A percentile compares a stretch with the other conserved stretches of the same genome.
phyloP scores from a whole-genome alignment of 2,888 invertebrate species.

The Nymphalis urticae region DNA sequence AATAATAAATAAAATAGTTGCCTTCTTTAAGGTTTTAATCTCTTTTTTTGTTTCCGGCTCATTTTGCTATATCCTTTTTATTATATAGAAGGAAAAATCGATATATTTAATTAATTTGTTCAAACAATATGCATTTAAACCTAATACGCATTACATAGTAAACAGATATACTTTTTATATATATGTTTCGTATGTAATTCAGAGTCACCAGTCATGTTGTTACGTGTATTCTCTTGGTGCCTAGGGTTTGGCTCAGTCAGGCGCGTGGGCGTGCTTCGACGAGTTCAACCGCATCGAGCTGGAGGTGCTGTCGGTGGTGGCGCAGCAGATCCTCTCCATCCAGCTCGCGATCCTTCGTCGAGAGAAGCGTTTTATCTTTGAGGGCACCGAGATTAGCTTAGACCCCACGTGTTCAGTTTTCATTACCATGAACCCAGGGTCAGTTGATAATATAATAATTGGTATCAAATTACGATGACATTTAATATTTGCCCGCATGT shows the following conservation, averaged over 20 bases:
- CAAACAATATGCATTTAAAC: too few relatives aligned
- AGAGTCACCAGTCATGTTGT: not conserved
- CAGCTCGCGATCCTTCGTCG: slow-evolving; percentile 91
- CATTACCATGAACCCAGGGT: slow-evolving; percentile 97
- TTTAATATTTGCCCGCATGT: too few relatives aligned
- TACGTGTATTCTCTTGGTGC: not conserved
- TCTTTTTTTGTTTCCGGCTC: too few relatives aligned
- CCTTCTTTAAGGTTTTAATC: too few relatives aligned
- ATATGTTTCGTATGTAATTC: too few relatives aligned
- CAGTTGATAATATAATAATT: slow-evolving; percentile 44
- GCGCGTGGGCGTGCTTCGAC: slow-evolving; percentile 97
- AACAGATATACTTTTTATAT: too few relatives aligned
- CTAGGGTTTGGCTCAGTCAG: slow-evolving; percentile 93
- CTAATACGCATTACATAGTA: too few relatives aligned
- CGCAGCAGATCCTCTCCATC: slow-evolving; percentile 96
- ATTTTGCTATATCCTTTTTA: too few relatives aligned
- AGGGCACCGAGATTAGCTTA: slow-evolving; percentile 93
- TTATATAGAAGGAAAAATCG: too few relatives aligned
- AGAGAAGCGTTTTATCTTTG: slow-evolving; percentile 91
- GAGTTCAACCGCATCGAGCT: slow-evolving; percentile 97
- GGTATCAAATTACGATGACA: too few relatives aligned
- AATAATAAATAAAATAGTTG: too few relatives aligned
- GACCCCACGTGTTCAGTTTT: slow-evolving; percentile 94
- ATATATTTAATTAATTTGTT: too few relatives aligned
- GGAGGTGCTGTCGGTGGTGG: slow-evolving; percentile 95